A percentile compares a stretch with the other conserved stretches of the same genome.
These are phyloP conservation scores for Saguinus imperator DNA, from an alignment of 2,113 vertebrate species.

Conservation along the genomic window DNA sequence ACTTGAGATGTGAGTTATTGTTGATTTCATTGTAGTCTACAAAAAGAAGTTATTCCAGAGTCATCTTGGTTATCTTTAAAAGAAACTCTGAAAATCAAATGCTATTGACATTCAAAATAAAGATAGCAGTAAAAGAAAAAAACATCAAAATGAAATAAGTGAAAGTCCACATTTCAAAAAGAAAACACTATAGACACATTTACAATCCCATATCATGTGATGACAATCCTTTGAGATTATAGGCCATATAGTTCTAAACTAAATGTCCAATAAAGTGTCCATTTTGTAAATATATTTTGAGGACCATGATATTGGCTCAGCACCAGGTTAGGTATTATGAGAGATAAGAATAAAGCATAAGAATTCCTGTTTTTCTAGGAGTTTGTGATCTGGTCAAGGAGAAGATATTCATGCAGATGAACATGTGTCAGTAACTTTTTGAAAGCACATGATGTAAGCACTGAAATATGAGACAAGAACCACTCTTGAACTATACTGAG, in stretches of 20 bases:
- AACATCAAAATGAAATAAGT: not conserved
- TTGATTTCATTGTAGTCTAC: conserved; percentile 29
- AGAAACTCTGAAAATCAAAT: not conserved
- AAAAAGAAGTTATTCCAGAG: not conserved
- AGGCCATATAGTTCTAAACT: not conserved
- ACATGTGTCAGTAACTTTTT: not conserved
- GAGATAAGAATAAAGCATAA: not conserved
- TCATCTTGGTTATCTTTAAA: not conserved
- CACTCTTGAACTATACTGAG: not conserved
- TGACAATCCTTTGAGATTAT: not conserved
- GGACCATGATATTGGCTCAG: not conserved
- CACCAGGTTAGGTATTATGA: not conserved
- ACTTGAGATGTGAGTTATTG: conserved; percentile 19
- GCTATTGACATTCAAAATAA: not conserved
- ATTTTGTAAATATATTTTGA: conserved; percentile 21
- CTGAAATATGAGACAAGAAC: conserved; percentile 19
- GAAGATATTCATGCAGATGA: not conserved
- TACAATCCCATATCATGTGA: not conserved
- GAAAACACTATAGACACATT: not conserved
- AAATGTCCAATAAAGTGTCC: not conserved
- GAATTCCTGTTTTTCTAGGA: not conserved
- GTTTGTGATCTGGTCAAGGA: not conserved
- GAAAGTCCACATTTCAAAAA: not conserved
- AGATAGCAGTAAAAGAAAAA: not conserved
- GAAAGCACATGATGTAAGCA: not conserved